Percentiles rank a stretch among this genome's conserved stretches.
Evolutionary conservation across 2,113 vertebrate genomes (phyloP).

Genomic region (Nanorana parkeri): DNA sequence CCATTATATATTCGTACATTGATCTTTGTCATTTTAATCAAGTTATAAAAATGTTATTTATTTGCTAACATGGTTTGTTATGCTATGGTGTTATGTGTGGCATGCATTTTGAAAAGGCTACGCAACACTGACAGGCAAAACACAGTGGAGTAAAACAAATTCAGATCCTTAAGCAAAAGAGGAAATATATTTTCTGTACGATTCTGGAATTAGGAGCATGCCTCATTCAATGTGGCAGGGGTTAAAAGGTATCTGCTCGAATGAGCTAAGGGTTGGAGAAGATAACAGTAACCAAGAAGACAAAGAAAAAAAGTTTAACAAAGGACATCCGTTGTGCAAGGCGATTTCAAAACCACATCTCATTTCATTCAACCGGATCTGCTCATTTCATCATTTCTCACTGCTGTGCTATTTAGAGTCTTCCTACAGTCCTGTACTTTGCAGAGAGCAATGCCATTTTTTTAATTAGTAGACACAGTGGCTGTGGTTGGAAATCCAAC

Average conservation of each 20-base stretch:
- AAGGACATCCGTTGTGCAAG: constrained; percentile 55
- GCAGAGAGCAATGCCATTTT: constrained; percentile 54
- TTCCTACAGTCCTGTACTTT: constrained; percentile 52
- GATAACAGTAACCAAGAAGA: constrained; percentile 44
- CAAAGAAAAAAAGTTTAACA: constrained; percentile 51
- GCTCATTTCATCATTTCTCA: constrained; percentile 53
- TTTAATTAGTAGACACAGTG: constrained; percentile 56
- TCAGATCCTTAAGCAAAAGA: constrained; percentile 11
- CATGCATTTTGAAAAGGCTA: background rate
- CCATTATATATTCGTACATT: too few relatives aligned
- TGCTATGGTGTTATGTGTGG: too few relatives aligned
- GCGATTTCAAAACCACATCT: constrained; percentile 53
- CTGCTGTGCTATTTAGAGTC: constrained; percentile 52
- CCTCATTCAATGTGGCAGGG: constrained; percentile 34
- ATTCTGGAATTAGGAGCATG: constrained; percentile 21
- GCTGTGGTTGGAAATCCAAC: constrained; percentile 55
- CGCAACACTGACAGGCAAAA: background rate
- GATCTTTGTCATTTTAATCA: too few relatives aligned
- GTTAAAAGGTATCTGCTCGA: constrained; percentile 31
- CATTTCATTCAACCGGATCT: constrained; percentile 56
- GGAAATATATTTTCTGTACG: constrained; percentile 27
- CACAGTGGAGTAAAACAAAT: background rate
- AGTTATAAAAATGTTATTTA: too few relatives aligned
- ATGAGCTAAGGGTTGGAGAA: constrained; percentile 36
- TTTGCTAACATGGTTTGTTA: too few relatives aligned